Percentiles rank a stretch among this genome's conserved stretches.
These are phyloP conservation scores for Lethrus apterus DNA, from an alignment of 1,140 invertebrate genomes.

Conservation along the genomic window DNA sequence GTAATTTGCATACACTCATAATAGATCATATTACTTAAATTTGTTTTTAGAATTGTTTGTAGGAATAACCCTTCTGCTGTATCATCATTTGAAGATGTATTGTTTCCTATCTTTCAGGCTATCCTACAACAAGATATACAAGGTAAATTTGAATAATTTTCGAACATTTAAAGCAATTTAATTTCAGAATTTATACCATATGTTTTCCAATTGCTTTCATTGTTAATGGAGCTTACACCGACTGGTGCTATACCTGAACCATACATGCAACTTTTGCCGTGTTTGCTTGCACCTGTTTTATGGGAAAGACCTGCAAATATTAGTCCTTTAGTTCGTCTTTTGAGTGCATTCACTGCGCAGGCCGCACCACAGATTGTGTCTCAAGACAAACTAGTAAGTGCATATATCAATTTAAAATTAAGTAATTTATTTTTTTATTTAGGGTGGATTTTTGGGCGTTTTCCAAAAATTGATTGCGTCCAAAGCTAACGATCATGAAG, in stretches of 20 bases:
- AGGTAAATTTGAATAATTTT: constrained; percentile 59
- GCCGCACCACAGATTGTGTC: constrained; percentile 66
- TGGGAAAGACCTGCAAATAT: constrained; percentile 93
- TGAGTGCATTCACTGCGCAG: constrained; percentile 77
- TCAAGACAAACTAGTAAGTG: constrained; percentile 39
- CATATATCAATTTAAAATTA: constrained; percentile 7
- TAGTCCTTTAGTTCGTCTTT: constrained; percentile 78
- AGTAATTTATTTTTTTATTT: constrained; percentile 36
- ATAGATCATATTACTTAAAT: constrained; percentile 11
- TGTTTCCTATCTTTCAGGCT: constrained; percentile 90
- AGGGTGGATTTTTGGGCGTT: constrained; percentile 83
- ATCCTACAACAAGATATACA: constrained; percentile 91
- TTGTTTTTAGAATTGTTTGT: constrained; percentile 67
- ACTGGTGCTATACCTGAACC: constrained; percentile 58
- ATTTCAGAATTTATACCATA: constrained; percentile 90
- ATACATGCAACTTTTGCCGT: constrained; percentile 85
- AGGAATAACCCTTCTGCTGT: constrained; percentile 71
- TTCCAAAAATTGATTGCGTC: constrained; percentile 96
- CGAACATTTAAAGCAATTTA: background rate
- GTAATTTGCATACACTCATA: constrained; percentile 34
- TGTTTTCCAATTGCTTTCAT: constrained; percentile 91
- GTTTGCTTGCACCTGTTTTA: constrained; percentile 75
- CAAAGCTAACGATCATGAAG: constrained; percentile 93
- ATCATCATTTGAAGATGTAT: constrained; percentile 78
- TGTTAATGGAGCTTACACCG: constrained; percentile 72